Conservation (phyloP, 2,113 vertebrate species). For the Mystacornis crossleyi region DNA sequence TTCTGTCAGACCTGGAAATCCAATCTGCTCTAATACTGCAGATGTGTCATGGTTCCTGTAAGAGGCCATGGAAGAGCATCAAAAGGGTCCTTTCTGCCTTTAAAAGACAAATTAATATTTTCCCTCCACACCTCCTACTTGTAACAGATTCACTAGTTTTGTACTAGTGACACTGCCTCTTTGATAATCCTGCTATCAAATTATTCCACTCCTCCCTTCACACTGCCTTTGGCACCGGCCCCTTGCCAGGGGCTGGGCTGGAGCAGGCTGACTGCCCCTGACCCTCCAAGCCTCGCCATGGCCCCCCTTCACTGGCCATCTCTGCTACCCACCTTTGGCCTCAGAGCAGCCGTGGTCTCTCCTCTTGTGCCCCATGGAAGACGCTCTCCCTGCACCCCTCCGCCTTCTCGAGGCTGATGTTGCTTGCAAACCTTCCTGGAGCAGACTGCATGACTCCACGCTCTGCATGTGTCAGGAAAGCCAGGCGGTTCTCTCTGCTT, state of each 20-base stretch:
- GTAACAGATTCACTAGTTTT: neutral
- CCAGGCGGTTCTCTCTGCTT: neutral
- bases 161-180: neutral
- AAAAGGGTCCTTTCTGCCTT: neutral
- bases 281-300: fast-evolving
- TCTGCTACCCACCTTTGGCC: neutral
- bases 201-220: neutral
- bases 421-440: neutral
- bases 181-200: neutral
- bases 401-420: neutral
- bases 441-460: neutral
- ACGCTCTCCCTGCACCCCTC: neutral
- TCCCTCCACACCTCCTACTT: neutral
- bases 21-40: neutral
- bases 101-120: neutral
- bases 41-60: neutral
- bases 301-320: neutral
- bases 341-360: neutral
- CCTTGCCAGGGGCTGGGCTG: too few species aligned
- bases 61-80: neutral
- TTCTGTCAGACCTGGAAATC: neutral
- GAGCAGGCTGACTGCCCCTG: neutral
- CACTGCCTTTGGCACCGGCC: fast-evolving
- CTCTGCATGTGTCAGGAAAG: fast-evolving
- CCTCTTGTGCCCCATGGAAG: neutral